Evolutionary conservation across 2,888 invertebrate species (phyloP), one percentile per base, ranked within the genome.

Genomic region (Helobdella robusta): DNA sequence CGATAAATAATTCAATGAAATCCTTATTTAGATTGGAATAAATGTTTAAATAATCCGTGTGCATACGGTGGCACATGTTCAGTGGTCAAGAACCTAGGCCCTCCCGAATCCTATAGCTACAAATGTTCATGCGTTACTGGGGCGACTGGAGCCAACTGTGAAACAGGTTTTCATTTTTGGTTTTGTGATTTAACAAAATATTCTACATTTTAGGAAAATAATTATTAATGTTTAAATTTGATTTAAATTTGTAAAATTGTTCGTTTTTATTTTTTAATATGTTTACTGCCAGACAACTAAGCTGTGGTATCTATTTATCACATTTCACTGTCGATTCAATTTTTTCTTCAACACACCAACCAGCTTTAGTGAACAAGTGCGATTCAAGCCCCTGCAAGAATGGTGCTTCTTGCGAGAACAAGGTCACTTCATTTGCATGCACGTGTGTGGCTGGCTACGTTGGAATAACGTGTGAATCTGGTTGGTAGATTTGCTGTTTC

Each of bases 391-490:
- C 64, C 1, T 66, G 66, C 28, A 35, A 18, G 11, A 36, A 36
- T 20, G 56, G 56, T 23, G 60, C 62, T 11, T 52, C 54, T 18
- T 66, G 66, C 34, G 25, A 34, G 8, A 59, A 66, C 44, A 3
- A 32, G n/a, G 34, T 59, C 23, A 34, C n/a, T 25, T 1, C 18
- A 18, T 67, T 28, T 64, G 30, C 40, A 0, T 68, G 68, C 65
- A n/a, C 28, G 0, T 68, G 67, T 23, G n/a, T 25, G 2, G 56
- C 54, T 11, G 56, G 56, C 2, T 59, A 34, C 32, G 65, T 66
- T 8, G 68, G 68, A 44, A 35, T 32, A 5, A 32, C 48, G 30
- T 68, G 68, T 40, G 61, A 67, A n/a, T 54, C 48, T 60, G 50
- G 68, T 68, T 4, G 25, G 32, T 50, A 28, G 11, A 15, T 23